Evolutionary conservation across 2,797 vertebrate species (phyloP).

Genomic region (Florisuga fusca): DNA sequence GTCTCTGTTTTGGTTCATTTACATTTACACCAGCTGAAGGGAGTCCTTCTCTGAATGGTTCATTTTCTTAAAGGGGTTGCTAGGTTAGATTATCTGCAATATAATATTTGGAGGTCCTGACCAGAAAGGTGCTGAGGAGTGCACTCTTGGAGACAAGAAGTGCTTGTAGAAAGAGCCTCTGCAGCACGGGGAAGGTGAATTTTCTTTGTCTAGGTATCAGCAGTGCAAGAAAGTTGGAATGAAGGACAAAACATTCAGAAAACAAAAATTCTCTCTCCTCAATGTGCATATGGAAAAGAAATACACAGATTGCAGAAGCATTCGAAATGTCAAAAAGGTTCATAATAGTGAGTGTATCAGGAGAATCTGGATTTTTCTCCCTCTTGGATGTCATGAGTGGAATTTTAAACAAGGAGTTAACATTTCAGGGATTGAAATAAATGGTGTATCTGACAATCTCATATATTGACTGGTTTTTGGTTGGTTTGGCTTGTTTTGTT

Average conservation of each 20-base stretch:
- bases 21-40: not conserved
- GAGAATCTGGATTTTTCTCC: not conserved
- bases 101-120: not conserved
- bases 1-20: not conserved
- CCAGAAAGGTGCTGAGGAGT: not conserved
- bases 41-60: not conserved
- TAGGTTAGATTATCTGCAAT: not conserved
- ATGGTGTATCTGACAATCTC: not conserved
- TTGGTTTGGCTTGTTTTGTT: no score
- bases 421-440: not conserved
- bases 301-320: not conserved
- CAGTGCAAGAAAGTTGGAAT: not conserved
- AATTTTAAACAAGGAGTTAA: not conserved
- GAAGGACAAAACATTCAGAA: not conserved
- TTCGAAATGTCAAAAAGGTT: not conserved
- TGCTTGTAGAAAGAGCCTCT: accelerated
- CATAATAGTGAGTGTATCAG: not conserved
- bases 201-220: not conserved
- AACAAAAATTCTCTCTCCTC: not conserved
- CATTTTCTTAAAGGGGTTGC: not conserved
- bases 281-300: not conserved
- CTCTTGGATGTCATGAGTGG: not conserved
- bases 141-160: not conserved
- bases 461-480: not conserved
- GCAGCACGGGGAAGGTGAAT: not conserved